Conservation (phyloP, 2,113 vertebrate genomes). For the Furnarius figulus region DNA sequence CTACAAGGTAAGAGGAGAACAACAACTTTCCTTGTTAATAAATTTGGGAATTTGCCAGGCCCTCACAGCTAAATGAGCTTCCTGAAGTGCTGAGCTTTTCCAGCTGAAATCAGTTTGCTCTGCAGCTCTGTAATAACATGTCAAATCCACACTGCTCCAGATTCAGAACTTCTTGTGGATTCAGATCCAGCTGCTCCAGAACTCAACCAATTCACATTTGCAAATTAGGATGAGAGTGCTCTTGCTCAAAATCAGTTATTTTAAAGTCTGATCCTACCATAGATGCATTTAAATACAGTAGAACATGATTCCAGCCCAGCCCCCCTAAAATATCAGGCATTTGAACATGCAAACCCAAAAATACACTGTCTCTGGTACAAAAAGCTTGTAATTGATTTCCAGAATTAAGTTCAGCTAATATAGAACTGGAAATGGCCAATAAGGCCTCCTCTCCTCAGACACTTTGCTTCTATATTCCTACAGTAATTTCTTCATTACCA, state of each 20-base stretch:
- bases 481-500: neutral
- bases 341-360: neutral
- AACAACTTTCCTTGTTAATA: slow-evolving; percentile 44
- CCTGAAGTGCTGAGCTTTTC: neutral
- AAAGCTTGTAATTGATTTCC: neutral
- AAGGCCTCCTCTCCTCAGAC: neutral
- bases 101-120: neutral
- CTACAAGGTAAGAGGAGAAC: neutral
- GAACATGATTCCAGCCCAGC: neutral
- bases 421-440: neutral
- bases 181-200: neutral
- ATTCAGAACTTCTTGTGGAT: neutral
- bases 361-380: neutral
- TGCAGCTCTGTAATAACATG: neutral
- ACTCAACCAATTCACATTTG: neutral
- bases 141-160: neutral
- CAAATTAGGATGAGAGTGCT: neutral
- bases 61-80: slow-evolving; percentile 50
- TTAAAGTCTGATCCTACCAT: neutral
- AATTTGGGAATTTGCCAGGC: slow-evolving; percentile 52
- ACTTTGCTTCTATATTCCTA: neutral
- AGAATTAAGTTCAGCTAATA: neutral
- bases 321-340: neutral
- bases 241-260: neutral
- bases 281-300: neutral